phyloP scores from a whole-genome alignment of 2,797 vertebrate species.

The Caiman crocodilus region DNA sequence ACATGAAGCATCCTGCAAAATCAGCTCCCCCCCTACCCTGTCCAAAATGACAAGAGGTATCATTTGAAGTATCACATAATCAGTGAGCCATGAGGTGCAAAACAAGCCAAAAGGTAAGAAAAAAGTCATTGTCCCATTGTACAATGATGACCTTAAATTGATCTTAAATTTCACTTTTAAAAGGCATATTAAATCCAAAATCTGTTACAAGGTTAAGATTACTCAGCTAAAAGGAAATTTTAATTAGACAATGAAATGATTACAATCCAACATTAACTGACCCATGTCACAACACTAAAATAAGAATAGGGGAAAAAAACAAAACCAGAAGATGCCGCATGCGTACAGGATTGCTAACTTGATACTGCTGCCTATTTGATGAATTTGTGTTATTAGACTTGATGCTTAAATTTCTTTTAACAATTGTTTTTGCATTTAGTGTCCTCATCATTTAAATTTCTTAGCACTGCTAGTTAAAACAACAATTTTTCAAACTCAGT shows the following conservation, averaged over 20 bases:
- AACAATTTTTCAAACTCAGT: background rate
- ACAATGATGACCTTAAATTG: background rate
- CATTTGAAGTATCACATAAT: background rate
- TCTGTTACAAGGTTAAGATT: rapidly evolving
- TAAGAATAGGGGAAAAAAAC: rapidly evolving
- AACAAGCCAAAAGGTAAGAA: rapidly evolving
- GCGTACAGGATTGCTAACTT: background rate
- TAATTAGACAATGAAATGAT: background rate
- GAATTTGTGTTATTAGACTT: background rate
- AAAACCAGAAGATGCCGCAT: background rate
- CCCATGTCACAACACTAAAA: background rate
- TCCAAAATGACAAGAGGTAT: background rate
- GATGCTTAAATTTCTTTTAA: background rate
- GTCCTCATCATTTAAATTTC: background rate
- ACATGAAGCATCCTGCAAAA: background rate
- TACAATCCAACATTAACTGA: rapidly evolving
- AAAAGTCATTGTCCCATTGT: background rate
- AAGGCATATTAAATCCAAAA: background rate
- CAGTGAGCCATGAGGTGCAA: rapidly evolving
- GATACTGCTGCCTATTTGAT: background rate
- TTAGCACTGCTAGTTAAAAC: background rate
- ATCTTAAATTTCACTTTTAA: background rate
- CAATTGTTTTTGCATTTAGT: background rate
- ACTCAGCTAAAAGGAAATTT: background rate
- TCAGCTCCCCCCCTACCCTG: background rate